Evolutionary conservation across 2,888 invertebrate species (phyloP).

Genomic region (Limnephilus marmoratus): DNA sequence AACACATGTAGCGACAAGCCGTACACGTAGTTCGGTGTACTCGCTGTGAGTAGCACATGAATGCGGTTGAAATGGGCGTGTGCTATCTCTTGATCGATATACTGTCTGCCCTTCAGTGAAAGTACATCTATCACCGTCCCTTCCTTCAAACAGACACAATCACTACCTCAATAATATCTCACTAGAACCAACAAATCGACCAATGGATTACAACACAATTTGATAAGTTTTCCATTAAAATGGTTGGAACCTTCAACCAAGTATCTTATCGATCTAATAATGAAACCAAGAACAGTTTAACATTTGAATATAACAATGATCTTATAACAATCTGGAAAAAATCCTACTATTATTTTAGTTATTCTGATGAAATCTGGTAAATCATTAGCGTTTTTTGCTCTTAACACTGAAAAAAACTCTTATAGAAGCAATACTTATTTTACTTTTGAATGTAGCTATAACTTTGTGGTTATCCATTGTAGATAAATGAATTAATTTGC

Average conservation of each 20-base stretch:
- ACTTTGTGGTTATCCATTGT: too few relatives aligned
- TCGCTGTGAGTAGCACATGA: slow-evolving; percentile 7
- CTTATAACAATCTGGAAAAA: background rate
- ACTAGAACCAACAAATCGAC: background rate
- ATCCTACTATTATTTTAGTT: background rate
- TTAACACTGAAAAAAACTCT: background rate
- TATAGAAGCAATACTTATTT: background rate
- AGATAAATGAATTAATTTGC: too few relatives aligned
- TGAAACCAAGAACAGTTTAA: too few relatives aligned
- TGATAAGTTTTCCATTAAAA: background rate
- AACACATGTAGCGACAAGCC: background rate
- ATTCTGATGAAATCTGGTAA: background rate
- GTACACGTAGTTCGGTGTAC: background rate
- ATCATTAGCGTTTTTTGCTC: background rate
- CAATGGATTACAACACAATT: background rate
- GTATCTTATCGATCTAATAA: too few relatives aligned
- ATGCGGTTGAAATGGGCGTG: slow-evolving; percentile 41
- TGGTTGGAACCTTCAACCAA: background rate
- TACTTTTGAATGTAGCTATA: too few relatives aligned
- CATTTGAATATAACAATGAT: background rate
- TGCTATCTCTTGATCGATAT: slow-evolving; percentile 36
- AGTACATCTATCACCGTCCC: slow-evolving; percentile 28
- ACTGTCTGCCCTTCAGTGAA: slow-evolving; percentile 24
- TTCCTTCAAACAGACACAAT: slow-evolving; percentile 30
- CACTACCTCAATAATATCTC: background rate